Evolutionary conservation across 2,888 invertebrate species (phyloP), one percentile per base, ranked within the genome.

Genomic region (Disparrhopalites patrizii): DNA sequence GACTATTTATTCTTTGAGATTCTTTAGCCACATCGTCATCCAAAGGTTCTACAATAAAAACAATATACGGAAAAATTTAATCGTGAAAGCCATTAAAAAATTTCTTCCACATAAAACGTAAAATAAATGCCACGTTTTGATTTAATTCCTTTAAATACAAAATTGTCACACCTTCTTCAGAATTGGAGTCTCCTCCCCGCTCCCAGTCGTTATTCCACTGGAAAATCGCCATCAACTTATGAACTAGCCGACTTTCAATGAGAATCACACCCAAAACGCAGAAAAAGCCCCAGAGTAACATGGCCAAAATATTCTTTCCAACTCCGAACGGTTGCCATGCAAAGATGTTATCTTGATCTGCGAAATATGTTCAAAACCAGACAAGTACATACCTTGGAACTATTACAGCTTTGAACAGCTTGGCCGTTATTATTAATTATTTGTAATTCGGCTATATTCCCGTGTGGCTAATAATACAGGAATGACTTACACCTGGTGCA

Each of bases 161-260:
- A 57, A 31, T 15, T 30, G 23, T 15, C 31, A 15, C 27, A 52
- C 52, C 20, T 10, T 60, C 25, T 20, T 47, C 60, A 13, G 25
- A 8, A 25, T 13, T 25, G 52, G 27, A 15, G 8, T 7, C 43
- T 3, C n/a, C 23, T 4, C 25, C 57, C n/a, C n/a, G n/a, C n/a
- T 56, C 65, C 56, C 56, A 65, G 27, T 65, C 65, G 20, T 65
- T 65, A 3, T 23, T 2, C 64, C 68, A 77, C 66, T 80, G 77
- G 15, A 78, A 76, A 65, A 86, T 77, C 79, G 81, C 82, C 28
- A 82, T 79, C n/a, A 84, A 3, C 31, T 57, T 56, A 1, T 36
- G 31, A 27, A 72, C 23, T 1, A 68, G 31, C n/a, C 62, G 63
- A 43, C 71, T 66, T 54, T 74, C 74, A 0, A 68, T 61, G 1